A percentile compares a stretch with the other conserved stretches of the same genome.
These are phyloP conservation scores for Eremophila alpestris DNA, from an alignment of 2,797 vertebrate species.

Conservation along the genomic window DNA sequence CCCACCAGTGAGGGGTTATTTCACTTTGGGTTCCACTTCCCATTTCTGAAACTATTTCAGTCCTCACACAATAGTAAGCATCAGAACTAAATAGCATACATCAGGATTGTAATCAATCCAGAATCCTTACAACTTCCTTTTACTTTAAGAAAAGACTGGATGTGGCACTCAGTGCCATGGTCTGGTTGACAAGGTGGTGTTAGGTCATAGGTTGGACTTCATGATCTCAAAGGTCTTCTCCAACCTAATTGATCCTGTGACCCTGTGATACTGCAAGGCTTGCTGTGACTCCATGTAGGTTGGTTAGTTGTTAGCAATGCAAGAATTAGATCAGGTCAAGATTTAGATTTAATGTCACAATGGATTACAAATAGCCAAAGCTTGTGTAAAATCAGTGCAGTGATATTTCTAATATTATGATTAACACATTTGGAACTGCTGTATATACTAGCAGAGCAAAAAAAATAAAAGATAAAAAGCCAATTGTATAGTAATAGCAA, in stretches of 20 bases:
- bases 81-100: not conserved
- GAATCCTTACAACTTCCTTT: not conserved
- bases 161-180: not conserved
- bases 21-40: not conserved
- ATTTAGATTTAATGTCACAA: not conserved
- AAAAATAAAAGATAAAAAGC: not conserved
- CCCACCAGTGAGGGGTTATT: not conserved
- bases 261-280: not conserved
- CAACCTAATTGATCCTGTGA: no score
- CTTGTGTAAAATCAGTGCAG: not conserved
- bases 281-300: not conserved
- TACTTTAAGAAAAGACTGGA: not conserved
- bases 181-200: not conserved
- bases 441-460: not conserved
- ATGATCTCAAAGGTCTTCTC: not conserved
- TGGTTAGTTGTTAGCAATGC: not conserved
- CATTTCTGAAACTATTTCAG: not conserved
- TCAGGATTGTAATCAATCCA: not conserved
- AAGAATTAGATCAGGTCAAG: not conserved
- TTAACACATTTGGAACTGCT: not conserved
- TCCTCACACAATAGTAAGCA: not conserved
- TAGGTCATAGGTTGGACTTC: rapidly evolving
- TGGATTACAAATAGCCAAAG: not conserved
- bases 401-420: not conserved
- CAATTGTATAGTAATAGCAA: not conserved